Evolutionary conservation across 2,888 invertebrate genomes (phyloP).

Genomic region (Timema cristinae): DNA sequence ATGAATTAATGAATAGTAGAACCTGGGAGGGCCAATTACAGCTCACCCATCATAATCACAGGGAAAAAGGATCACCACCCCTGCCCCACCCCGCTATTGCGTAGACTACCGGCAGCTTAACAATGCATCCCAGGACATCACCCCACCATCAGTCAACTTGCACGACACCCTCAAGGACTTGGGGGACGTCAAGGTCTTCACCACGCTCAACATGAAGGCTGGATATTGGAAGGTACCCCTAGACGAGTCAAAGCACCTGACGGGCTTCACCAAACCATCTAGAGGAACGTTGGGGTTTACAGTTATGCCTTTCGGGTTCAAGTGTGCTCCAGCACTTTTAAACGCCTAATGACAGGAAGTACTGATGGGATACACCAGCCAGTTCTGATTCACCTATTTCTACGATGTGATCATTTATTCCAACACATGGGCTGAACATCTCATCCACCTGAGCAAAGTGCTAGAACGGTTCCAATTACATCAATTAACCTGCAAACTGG

Average conservation of each 20-base stretch:
- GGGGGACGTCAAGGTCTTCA: conserved; percentile 21
- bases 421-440: neutral
- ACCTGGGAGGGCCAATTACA: conserved; percentile 10
- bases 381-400: neutral
- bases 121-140: conserved; percentile 8
- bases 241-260: conserved; percentile 14
- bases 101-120: conserved; percentile 26
- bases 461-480: neutral
- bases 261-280: conserved; percentile 26
- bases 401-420: neutral
- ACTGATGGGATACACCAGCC: neutral
- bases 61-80: conserved; percentile 30
- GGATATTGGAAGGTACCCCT: conserved; percentile 29
- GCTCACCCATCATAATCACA: conserved; percentile 18
- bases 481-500: neutral
- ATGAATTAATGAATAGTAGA: neutral
- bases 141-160: conserved; percentile 22
- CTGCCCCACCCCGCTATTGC: conserved; percentile 27
- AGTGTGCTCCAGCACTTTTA: neutral
- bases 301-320: neutral
- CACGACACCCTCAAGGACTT: conserved; percentile 24
- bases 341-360: neutral
- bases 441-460: neutral
- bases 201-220: conserved; percentile 24
- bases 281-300: conserved; percentile 1